phyloP scores from a whole-genome alignment of 2,113 vertebrate genomes.

The Sitta europaea region DNA sequence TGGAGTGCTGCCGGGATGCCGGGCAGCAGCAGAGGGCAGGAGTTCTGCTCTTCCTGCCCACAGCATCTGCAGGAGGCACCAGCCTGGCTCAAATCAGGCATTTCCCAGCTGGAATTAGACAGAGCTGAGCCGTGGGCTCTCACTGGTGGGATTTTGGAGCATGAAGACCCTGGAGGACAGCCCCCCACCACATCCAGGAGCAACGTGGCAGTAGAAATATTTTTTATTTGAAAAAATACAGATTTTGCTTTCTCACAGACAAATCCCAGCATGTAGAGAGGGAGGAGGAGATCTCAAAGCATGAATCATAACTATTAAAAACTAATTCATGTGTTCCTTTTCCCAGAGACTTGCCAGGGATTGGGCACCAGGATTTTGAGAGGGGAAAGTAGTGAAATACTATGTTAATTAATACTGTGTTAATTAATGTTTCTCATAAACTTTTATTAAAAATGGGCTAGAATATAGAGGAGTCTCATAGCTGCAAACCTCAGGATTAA shows the following conservation, averaged over 20 bases:
- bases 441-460: background rate
- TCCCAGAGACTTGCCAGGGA: background rate
- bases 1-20: too few species aligned
- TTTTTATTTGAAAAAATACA: background rate
- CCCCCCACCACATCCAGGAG: background rate
- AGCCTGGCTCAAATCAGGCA: background rate
- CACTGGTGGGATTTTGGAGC: background rate
- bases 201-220: too few species aligned
- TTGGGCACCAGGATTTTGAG: background rate
- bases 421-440: background rate
- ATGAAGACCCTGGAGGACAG: accelerated
- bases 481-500: background rate
- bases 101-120: background rate
- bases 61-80: background rate
- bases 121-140: background rate
- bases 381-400: background rate
- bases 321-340: background rate
- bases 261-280: background rate
- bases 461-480: background rate
- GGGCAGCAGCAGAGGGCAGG: background rate
- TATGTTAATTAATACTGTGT: background rate
- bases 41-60: background rate
- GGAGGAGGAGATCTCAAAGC: background rate
- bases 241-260: background rate
- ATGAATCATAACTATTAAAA: background rate